Percentiles rank a stretch among this genome's conserved stretches.
Conservation (phyloP, 37 sponge, comb jelly and placozoan genomes). For the Aplysina aerophoba region DNA sequence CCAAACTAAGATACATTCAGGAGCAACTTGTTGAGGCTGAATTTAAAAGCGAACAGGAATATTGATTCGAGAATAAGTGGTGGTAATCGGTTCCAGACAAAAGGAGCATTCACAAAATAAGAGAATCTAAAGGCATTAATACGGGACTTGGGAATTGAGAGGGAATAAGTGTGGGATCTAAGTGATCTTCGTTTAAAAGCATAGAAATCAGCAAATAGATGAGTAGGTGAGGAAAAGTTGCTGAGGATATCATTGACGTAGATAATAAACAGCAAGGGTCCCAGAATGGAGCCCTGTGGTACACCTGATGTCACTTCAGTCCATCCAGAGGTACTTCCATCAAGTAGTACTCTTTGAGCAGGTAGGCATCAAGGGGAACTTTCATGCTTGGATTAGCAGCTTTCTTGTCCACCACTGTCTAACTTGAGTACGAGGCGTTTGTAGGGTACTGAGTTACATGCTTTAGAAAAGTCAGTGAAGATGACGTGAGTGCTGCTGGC, state of each 20-base stretch:
- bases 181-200: too few species aligned
- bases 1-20: too few species aligned
- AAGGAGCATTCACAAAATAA: too few species aligned
- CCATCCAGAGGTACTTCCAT: constrained; percentile 42
- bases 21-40: too few species aligned
- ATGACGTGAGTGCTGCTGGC: constrained; percentile 17
- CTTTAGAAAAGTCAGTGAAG: constrained; percentile 50
- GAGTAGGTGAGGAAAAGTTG: not conserved
- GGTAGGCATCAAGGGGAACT: not conserved
- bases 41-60: too few species aligned
- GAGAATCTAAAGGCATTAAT: too few species aligned
- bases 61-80: too few species aligned
- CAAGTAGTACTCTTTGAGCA: constrained; percentile 33
- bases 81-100: too few species aligned
- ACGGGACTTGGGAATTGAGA: too few species aligned
- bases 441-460: constrained; percentile 43
- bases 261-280: constrained; percentile 43
- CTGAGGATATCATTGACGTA: constrained; percentile 15
- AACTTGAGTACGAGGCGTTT: constrained; percentile 26
- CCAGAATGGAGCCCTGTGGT: constrained; percentile 48
- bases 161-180: too few species aligned
- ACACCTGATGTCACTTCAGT: constrained; percentile 28
- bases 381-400: constrained; percentile 22
- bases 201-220: not conserved
- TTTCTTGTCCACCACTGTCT: constrained; percentile 25